Conservation (phyloP, 1,140 invertebrate genomes). For the Lamellibrachia luymesi region DNA sequence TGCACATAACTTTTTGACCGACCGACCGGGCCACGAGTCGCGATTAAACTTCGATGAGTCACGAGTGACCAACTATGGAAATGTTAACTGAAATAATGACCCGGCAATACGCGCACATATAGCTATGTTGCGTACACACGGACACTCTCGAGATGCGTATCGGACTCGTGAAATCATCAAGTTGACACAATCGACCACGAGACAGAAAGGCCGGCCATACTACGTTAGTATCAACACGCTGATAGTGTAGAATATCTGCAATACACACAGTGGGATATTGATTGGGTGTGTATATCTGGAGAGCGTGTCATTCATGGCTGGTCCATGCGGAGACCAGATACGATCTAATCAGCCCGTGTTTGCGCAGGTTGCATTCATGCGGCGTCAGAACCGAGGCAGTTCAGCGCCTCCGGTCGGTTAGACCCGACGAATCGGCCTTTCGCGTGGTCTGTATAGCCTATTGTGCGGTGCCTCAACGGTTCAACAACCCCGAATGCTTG, state of each 20-base stretch:
- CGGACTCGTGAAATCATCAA: not conserved
- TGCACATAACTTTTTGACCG: not conserved
- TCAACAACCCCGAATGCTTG: not conserved
- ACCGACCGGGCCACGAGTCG: not conserved
- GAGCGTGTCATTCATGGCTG: not conserved
- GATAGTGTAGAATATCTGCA: not conserved
- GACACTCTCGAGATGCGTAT: not conserved
- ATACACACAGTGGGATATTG: not conserved
- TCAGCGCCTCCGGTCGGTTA: not conserved
- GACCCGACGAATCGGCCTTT: not conserved
- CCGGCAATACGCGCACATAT: not conserved
- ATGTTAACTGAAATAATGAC: not conserved
- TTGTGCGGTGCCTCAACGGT: not conserved
- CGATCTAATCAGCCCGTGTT: not conserved
- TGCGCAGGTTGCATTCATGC: not conserved
- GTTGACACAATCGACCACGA: not conserved
- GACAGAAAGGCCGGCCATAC: not conserved
- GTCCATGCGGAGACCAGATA: not conserved
- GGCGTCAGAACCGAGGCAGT: not conserved
- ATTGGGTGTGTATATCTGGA: not conserved
- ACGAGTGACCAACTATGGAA: not conserved
- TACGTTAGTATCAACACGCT: not conserved
- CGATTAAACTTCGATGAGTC: not conserved
- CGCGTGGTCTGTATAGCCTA: not conserved
- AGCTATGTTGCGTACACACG: not conserved